Base-by-base conservation (phyloP, 2,113 vertebrate genomes). In the Pollachius pollachius region DNA sequence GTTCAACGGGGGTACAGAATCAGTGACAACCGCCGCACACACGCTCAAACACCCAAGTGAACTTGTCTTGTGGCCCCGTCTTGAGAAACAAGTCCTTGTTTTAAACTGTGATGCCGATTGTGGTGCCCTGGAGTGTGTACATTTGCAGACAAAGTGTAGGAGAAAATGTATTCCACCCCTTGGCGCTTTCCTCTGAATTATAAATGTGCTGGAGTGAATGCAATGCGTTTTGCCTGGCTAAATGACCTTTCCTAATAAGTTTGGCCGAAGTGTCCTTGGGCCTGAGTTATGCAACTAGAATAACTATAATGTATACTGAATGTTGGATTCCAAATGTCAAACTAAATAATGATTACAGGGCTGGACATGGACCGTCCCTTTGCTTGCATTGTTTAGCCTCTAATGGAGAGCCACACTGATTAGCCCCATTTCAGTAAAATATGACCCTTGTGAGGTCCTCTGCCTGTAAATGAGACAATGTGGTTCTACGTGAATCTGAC, bases 191-290 rank as follows among this genome's bases (percentile, higher is more conserved):
- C 71, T 48, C 67, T 80, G 71, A 80, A 85, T 81, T 84, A 82
- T 84, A 77, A 72, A 84, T 81, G 73, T 78, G 67, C 23, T 23
- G 5, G 74, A 78, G 71, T 69, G 78, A 71, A 81, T 74, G 75
- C 68, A 57, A 23, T 62, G 21, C 79, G 69, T 80, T 87, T 72
- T 69, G 85, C 82, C 79, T 68, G 72, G 77, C 68, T 81, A 80
- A 83, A 83, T 89, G 87, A 88, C 90, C 91, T 93, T 92, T 92
- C 84, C 74, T 83, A 72, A 89, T 92, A 86, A 90, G 85, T 87
- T 84, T 78, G 77, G 81, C 70, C 71, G 62, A 23, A 23, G 15
- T 71, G 81, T 88, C 91, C 89, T 82, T 76, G 71, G 84, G 89
- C 84, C 73, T 67, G 75, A 73, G 82, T 92, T 92, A 92, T 74